Evolutionary conservation across 1,140 invertebrate species (phyloP), one percentile per base, ranked within the genome.

Genomic region (Cherax quadricarinatus): DNA sequence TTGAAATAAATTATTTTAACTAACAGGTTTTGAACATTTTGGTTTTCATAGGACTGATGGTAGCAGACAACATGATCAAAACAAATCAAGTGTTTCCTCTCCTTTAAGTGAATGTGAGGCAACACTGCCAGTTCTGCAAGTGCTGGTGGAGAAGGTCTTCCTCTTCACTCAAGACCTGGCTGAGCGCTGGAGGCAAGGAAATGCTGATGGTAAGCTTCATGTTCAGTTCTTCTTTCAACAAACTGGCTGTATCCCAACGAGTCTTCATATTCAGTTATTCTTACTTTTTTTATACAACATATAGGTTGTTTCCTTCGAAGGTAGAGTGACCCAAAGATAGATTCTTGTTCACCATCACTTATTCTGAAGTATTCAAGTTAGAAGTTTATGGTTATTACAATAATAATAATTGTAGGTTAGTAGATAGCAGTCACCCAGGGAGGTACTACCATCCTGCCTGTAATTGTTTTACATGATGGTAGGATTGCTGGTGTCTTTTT

Each of bases 131-230:
- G 89, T 86, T 62, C 14, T 91, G 51, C 82, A 91, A 41, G 89
- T 91, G 66, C 48, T 91, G 75, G 89, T 85, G 30, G 89, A 91
- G 24, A 91, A 91, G 73, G 89, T 91, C 24, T 91, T 91, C 73
- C 89, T 91, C 73, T 91, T 91, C 49, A 91, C 89, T 6, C 89
- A 91, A 79, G 89, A 91, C 21, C 53, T 91, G 24, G 89, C 84
- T 57, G 89, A 91, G 51, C 82, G 89, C 0, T 91, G 89, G 89
- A 49, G 86, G 12, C 66, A 79, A 41, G 89, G 75, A 80, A 48
- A 48, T 60, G 16, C 51, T 80, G 53, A 41, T 57, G 86, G 78
- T 88, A 80, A 80, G 51, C n/a, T 6, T 18, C 62, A 18, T 66
- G 16, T 66, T 66, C 18, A 66, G 53, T 57, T 57, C 30, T 41